Conservation (phyloP, 2,888 invertebrate species). For the Cylindroiulus punctatus region DNA sequence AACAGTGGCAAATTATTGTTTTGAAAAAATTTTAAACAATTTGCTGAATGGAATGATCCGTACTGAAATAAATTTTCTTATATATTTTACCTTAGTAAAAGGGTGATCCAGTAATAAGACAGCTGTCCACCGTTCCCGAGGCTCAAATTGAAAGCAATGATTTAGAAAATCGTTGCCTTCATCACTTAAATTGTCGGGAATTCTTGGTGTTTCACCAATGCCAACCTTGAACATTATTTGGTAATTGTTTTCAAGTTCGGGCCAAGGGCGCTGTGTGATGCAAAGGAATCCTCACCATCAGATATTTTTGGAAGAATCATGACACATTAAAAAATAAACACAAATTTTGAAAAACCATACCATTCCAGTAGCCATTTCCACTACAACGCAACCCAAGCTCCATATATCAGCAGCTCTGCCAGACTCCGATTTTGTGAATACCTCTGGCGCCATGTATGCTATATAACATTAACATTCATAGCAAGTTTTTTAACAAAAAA, state of each 20-base stretch:
- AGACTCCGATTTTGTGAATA: conserved; percentile 73
- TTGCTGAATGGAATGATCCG: too few species aligned
- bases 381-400: conserved; percentile 94
- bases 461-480: conserved; percentile 61
- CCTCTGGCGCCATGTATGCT: conserved; percentile 98
- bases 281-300: background rate
- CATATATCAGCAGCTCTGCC: conserved; percentile 95
- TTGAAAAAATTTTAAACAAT: background rate
- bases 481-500: background rate
- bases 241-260: conserved; percentile 89
- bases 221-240: conserved; percentile 97
- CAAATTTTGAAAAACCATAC: conserved; percentile 67
- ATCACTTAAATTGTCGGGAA: conserved; percentile 79
- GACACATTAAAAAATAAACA: background rate
- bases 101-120: conserved; percentile 77
- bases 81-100: conserved; percentile 74
- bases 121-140: conserved; percentile 77
- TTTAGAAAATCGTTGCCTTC: conserved; percentile 85
- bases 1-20: too few species aligned
- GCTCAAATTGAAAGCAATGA: conserved; percentile 83
- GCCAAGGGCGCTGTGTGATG: conserved; percentile 81
- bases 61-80: too few species aligned
- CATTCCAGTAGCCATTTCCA: conserved; percentile 95
- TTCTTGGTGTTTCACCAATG: conserved; percentile 84
- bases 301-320: background rate